Percentiles rank a stretch among this genome's conserved stretches.
phyloP scores from a whole-genome alignment of 2,888 invertebrate species.

The Xestia c-nigrum region DNA sequence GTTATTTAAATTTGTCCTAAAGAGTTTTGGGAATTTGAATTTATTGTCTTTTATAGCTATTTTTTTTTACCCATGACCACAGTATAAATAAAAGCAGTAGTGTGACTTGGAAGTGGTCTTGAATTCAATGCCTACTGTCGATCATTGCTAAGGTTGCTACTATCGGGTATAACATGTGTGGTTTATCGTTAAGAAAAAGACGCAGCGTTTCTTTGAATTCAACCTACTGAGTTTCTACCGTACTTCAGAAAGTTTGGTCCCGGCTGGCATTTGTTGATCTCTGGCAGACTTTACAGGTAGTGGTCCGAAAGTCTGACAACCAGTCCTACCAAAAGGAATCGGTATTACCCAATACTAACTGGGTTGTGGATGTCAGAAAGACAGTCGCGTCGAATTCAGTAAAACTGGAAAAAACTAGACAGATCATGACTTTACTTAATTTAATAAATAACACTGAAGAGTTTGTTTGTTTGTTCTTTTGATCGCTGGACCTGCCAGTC shows the following conservation, averaged over 20 bases:
- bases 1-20: background rate
- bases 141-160: too few relatives aligned
- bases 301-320: background rate
- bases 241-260: too few relatives aligned
- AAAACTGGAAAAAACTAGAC: background rate
- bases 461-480: background rate
- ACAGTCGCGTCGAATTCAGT: background rate
- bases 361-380: too few relatives aligned
- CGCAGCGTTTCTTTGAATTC: too few relatives aligned
- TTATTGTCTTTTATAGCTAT: background rate
- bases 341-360: background rate
- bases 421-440: background rate
- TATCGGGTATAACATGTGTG: too few relatives aligned
- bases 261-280: too few relatives aligned
- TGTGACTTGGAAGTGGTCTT: too few relatives aligned
- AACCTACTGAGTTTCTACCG: too few relatives aligned
- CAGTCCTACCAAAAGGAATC: background rate
- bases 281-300: too few relatives aligned
- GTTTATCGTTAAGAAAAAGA: too few relatives aligned
- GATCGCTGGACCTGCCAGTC: background rate
- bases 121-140: too few relatives aligned
- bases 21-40: background rate
- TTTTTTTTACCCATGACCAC: background rate
- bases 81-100: too few relatives aligned
- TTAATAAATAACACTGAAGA: background rate